phyloP scores from a whole-genome alignment of 92 coral and sea anemone species.

The Montipora capitata region DNA sequence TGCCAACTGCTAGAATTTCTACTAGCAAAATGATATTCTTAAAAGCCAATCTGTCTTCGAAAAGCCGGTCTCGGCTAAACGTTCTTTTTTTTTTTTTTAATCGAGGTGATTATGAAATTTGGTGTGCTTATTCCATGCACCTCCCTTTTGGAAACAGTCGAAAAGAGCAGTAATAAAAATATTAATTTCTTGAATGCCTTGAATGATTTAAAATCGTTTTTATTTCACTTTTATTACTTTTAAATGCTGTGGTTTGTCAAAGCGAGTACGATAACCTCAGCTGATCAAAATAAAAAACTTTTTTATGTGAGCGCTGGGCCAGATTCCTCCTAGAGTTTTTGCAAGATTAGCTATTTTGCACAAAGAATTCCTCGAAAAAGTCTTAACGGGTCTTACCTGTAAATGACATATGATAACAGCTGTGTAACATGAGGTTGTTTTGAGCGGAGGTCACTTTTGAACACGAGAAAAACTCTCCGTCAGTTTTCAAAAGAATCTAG shows the following conservation, averaged over 20 bases:
- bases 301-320: neutral
- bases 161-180: constrained; percentile 20
- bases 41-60: neutral
- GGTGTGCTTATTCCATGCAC: neutral
- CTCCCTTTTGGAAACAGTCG: constrained; percentile 34
- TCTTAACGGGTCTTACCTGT: neutral
- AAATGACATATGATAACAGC: neutral
- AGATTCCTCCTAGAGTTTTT: neutral
- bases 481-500: too few relatives aligned
- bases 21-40: neutral
- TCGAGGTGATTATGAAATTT: neutral
- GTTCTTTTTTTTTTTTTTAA: neutral
- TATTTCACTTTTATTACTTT: constrained; percentile 39
- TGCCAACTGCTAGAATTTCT: neutral
- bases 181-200: constrained; percentile 13
- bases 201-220: constrained; percentile 14
- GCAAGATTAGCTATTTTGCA: neutral
- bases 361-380: neutral
- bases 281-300: neutral
- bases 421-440: constrained; percentile 16
- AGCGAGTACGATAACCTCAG: neutral
- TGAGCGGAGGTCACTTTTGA: neutral
- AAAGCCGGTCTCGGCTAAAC: neutral
- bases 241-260: neutral
- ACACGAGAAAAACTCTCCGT: neutral